A percentile compares a stretch with the other conserved stretches of the same genome.
Conservation (phyloP, 2,797 vertebrate genomes). For the Darevskia mixta region DNA sequence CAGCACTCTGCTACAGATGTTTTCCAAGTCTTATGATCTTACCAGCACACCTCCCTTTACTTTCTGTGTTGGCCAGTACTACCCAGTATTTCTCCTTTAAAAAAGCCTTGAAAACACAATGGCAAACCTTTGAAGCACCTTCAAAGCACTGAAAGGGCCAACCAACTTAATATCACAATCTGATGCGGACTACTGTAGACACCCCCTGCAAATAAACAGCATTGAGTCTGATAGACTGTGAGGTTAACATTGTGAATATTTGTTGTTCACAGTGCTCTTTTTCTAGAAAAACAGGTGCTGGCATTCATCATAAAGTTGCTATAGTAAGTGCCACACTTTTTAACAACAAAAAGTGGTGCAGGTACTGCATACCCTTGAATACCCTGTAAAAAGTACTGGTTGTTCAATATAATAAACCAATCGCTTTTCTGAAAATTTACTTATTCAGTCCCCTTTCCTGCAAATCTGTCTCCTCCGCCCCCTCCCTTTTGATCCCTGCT, state of each 20-base stretch:
- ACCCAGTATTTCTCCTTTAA: fast-evolving
- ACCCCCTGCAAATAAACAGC: background rate
- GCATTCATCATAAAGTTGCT: too few relatives aligned
- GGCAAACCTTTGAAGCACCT: background rate
- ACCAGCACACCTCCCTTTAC: background rate
- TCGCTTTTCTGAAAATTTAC: background rate
- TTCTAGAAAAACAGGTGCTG: too few relatives aligned
- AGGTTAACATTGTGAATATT: background rate
- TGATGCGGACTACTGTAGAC: background rate
- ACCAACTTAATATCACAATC: background rate
- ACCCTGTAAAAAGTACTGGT: too few relatives aligned
- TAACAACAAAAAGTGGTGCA: too few relatives aligned
- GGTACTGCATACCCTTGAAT: too few relatives aligned
- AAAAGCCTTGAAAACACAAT: conserved; percentile 21
- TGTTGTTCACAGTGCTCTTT: background rate
- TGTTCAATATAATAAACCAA: background rate
- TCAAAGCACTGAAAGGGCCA: background rate
- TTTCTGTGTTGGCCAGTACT: background rate
- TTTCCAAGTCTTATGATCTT: background rate
- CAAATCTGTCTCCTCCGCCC: background rate
- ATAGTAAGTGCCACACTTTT: too few relatives aligned
- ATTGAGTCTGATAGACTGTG: background rate
- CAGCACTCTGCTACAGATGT: background rate
- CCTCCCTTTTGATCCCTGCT: background rate
- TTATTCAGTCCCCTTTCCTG: background rate